phyloP scores from a whole-genome alignment of 2,888 invertebrate species.

The Baccha elongata region DNA sequence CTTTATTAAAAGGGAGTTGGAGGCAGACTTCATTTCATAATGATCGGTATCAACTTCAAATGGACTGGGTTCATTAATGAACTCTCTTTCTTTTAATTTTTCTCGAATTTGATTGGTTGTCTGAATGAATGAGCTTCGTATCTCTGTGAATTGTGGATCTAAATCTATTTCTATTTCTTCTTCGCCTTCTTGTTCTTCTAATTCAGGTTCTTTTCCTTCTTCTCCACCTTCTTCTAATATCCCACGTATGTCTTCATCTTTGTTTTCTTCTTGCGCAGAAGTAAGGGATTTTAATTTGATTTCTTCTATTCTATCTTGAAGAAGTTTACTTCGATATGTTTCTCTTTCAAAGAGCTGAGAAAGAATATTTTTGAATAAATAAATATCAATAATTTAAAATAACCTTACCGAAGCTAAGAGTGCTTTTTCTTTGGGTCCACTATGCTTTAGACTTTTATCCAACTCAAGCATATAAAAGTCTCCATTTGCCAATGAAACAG shows the following conservation, averaged over 20 bases:
- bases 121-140: constrained; percentile 76
- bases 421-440: constrained; percentile 87
- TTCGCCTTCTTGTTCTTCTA: constrained; percentile 27
- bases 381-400: no score
- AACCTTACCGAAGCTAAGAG: constrained; percentile 85
- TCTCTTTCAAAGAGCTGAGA: constrained; percentile 93
- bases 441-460: constrained; percentile 86
- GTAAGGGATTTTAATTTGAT: constrained; percentile 83
- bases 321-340: constrained; percentile 91
- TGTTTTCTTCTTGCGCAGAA: constrained; percentile 84
- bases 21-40: constrained; percentile 9
- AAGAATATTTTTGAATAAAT: no score
- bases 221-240: constrained; percentile 82
- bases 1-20: no score
- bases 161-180: constrained; percentile 40
- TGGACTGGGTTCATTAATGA: constrained; percentile 75
- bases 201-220: constrained; percentile 18
- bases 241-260: constrained; percentile 87
- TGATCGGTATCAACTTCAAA: constrained; percentile 30
- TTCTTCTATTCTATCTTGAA: constrained; percentile 93
- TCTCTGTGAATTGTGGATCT: constrained; percentile 77
- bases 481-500: constrained; percentile 86
- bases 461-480: constrained; percentile 87
- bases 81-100: constrained; percentile 76
- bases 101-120: constrained; percentile 74